A percentile compares a stretch with the other conserved stretches of the same genome.
Evolutionary conservation across 2,888 invertebrate genomes (phyloP).

Genomic region (Lasioglossum oenotherae): DNA sequence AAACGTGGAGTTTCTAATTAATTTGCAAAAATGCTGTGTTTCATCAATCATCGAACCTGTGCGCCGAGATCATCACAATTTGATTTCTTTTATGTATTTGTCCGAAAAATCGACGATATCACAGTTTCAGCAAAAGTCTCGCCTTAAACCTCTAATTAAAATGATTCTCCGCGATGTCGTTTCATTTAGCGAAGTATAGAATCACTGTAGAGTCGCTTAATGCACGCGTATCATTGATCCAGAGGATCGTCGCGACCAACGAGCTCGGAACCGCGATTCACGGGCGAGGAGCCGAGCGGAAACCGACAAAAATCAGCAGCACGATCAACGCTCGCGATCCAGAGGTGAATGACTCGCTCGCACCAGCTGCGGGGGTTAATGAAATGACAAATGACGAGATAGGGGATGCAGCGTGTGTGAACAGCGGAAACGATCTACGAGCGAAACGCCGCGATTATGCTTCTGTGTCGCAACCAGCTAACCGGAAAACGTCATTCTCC

Average conservation of each 20-base stretch:
- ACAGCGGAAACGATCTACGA: conserved; percentile 61
- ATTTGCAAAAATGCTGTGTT: too few relatives aligned
- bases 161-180: not conserved
- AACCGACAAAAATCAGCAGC: not conserved
- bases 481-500: not conserved
- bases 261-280: not conserved
- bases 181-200: too few relatives aligned
- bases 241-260: not conserved
- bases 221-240: not conserved
- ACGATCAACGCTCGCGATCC: conserved; percentile 3
- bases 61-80: too few relatives aligned
- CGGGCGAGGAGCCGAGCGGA: not conserved
- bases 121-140: too few relatives aligned
- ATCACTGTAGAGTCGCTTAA: too few relatives aligned
- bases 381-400: conserved; percentile 74
- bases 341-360: conserved; percentile 51
- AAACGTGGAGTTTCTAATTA: too few relatives aligned
- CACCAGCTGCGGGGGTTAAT: conserved; percentile 66
- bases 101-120: too few relatives aligned
- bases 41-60: too few relatives aligned
- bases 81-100: not conserved
- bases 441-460: conserved; percentile 34
- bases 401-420: conserved; percentile 74
- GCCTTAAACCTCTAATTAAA: too few relatives aligned
- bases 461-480: conserved; percentile 12